A percentile compares a stretch with the other conserved stretches of the same genome.
Conservation (phyloP, 2,888 invertebrate species). For the Chymomyza fuscimana region DNA sequence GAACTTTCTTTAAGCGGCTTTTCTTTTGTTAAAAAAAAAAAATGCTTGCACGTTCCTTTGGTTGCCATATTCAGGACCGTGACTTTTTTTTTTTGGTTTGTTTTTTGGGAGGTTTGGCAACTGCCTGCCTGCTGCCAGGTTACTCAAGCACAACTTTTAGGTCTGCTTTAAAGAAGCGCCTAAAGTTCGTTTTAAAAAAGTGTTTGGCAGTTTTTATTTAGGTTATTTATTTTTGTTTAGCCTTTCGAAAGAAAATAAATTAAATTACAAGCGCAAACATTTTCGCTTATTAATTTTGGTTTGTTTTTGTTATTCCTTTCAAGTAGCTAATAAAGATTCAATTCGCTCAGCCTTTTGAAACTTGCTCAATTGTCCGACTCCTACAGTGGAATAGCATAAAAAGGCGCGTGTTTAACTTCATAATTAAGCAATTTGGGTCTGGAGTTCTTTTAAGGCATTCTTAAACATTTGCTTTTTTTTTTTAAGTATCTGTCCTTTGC, state of each 20-base stretch:
- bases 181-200: background rate
- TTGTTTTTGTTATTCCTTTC: background rate
- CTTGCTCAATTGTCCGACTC: background rate
- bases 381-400: background rate
- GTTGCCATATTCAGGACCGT: background rate
- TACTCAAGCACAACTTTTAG: slow-evolving; percentile 24
- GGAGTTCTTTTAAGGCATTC: background rate
- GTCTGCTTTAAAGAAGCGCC: background rate
- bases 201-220: background rate
- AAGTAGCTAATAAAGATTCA: background rate
- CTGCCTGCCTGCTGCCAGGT: slow-evolving; percentile 15
- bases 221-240: background rate
- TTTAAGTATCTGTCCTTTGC: background rate
- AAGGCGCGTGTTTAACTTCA: background rate
- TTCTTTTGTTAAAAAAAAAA: slow-evolving; percentile 52
- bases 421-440: background rate
- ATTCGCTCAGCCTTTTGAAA: background rate
- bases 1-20: slow-evolving; percentile 49
- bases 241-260: slow-evolving; percentile 33
- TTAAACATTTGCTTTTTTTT: background rate
- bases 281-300: slow-evolving; percentile 50
- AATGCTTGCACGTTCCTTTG: slow-evolving; percentile 42
- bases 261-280: slow-evolving; percentile 41
- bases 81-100: slow-evolving; percentile 13
- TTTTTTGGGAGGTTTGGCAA: slow-evolving; percentile 30